Percentiles rank a stretch among this genome's conserved stretches.
Conservation (phyloP, 2,113 vertebrate species). For the Microcebus ravelobensis region DNA sequence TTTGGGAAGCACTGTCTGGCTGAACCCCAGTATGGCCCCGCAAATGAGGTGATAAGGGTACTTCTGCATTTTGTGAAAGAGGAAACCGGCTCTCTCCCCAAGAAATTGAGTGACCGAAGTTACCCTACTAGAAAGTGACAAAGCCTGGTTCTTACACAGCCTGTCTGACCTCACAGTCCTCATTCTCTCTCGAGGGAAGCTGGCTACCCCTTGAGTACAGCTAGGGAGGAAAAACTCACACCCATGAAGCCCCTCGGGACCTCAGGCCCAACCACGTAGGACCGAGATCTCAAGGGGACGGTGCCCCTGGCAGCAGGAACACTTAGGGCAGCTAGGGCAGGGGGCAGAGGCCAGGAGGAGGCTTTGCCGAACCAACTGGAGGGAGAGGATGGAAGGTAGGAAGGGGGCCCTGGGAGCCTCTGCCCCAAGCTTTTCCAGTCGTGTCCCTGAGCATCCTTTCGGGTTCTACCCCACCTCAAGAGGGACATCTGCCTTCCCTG, state of each 20-base stretch:
- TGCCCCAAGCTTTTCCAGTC: background rate
- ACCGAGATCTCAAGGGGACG: accelerated
- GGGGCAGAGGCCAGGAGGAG: background rate
- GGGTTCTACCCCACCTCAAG: background rate
- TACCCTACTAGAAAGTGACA: background rate
- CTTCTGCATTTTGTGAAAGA: background rate
- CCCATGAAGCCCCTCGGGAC: background rate
- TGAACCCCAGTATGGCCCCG: background rate
- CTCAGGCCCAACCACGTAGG: background rate
- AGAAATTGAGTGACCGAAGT: background rate
- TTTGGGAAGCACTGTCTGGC: background rate
- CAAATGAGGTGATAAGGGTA: background rate
- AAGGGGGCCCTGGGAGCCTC: background rate
- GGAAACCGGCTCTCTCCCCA: background rate
- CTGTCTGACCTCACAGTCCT: background rate
- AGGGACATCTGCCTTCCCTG: background rate
- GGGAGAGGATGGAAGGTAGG: background rate
- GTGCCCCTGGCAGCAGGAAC: background rate
- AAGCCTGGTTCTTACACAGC: background rate
- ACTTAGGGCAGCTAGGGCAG: background rate
- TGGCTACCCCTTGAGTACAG: background rate
- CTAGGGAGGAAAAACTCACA: background rate
- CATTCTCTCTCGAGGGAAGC: background rate
- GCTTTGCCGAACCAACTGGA: background rate
- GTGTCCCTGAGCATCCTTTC: background rate